A percentile compares a stretch with the other conserved stretches of the same genome.
phyloP scores from a whole-genome alignment of 2,797 vertebrate species.

The Lithobates sylvaticus region DNA sequence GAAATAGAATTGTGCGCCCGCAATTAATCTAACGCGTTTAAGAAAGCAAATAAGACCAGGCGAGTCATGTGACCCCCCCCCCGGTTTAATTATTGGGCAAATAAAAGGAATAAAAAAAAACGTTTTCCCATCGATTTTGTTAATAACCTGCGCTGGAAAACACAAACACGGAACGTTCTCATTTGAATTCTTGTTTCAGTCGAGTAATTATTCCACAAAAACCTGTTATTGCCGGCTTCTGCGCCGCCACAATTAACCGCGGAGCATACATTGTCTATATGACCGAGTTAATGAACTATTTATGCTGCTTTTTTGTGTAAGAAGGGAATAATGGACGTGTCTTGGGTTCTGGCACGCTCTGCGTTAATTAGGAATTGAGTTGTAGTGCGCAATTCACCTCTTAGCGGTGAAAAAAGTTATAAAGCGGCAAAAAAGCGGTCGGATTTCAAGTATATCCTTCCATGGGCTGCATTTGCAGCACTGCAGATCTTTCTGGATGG shows the following conservation, averaged over 20 bases:
- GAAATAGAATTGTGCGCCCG: conserved; percentile 60
- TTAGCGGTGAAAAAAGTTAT: too few species aligned
- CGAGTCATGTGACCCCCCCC: conserved; percentile 4
- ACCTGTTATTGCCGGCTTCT: conserved; percentile 14
- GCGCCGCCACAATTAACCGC: background rate
- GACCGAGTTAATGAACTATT: background rate
- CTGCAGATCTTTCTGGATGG: too few species aligned
- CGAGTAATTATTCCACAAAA: conserved; percentile 46
- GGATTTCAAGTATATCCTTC: too few species aligned
- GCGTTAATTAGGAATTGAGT: background rate
- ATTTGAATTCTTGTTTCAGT: background rate
- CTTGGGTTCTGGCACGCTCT: background rate
- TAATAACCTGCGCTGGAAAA: conserved; percentile 24
- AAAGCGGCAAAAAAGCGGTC: too few species aligned
- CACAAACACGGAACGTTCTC: conserved; percentile 18
- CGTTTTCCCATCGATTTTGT: conserved; percentile 4
- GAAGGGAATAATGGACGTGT: background rate
- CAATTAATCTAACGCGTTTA: conserved; percentile 63
- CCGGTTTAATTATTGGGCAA: conserved; percentile 30
- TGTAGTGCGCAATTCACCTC: background rate
- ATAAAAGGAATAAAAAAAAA: conserved; percentile 34
- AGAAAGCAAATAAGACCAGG: conserved; percentile 60
- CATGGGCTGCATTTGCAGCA: too few species aligned
- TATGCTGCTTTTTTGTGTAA: background rate
- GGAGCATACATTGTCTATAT: conserved; percentile 12